Evolutionary conservation across 2,888 invertebrate species (phyloP), one percentile per base, ranked within the genome.

Genomic region (Octodonta nipae): DNA sequence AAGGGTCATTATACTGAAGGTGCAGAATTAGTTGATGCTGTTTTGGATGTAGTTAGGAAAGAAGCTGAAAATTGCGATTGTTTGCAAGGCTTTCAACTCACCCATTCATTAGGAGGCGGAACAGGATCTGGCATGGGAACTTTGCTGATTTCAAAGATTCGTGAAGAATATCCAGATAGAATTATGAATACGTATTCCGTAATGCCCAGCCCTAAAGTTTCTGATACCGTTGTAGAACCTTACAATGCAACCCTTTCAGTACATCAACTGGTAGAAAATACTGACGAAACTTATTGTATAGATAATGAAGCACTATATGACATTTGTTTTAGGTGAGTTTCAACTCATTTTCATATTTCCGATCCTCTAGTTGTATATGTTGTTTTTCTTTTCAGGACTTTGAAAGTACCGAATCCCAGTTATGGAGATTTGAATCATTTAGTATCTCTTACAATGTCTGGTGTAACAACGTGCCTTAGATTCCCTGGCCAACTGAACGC

Each of bases 401-500:
- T 33, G 20, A 86, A 85, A 64, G 71, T 82, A 11, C 73, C 75
- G 28, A 85, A 83, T 51, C 89, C 89, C 10, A 83, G 85, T 32
- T 91, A 91, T 56, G 83, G 86, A 30, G 89, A 91, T 61, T 67
- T 89, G 39, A 89, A 89, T 61, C 82, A 91, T 63, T 67, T 89
- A 37, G 87, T 86, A n/a, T 81, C 82, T 13, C 63, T 81, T 36
- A 84, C 84, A 30, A 84, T 84, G 84, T 83, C 40, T 15, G 84
- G 84, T 25, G 83, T 84, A n/a, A 84, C 84, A 7, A 82, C 82
- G 33, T 83, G 82, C 56, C 71, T 86, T 16, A 66, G 85, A 20
- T 85, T 92, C 70, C 92, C 91, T 4, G 92, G 91, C 31, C 91
- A 93, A 64, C 64, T 92, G 42, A 92, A 91, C 60, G 88, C 91